phyloP scores from a whole-genome alignment of 2,113 vertebrate species.

The Pleuronectes platessa region DNA sequence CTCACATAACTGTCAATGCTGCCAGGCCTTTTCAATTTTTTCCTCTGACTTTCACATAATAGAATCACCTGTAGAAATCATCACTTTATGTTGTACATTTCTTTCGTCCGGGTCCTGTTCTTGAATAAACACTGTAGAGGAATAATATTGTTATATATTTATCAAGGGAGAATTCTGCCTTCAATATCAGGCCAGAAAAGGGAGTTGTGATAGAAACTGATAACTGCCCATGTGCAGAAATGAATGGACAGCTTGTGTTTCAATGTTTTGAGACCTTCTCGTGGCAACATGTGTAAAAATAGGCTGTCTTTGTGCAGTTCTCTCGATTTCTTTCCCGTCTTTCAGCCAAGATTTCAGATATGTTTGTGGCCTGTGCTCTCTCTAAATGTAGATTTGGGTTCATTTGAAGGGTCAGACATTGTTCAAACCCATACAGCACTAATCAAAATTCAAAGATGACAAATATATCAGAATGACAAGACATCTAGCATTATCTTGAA shows the following conservation, averaged over 20 bases:
- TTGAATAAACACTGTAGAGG: constrained; percentile 57
- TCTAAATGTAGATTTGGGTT: neutral
- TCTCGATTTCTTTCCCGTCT: neutral
- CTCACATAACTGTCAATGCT: neutral
- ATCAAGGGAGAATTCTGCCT: constrained; percentile 34
- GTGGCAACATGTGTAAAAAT: too few relatives aligned
- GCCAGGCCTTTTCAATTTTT: neutral
- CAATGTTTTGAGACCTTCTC: neutral
- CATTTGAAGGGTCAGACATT: neutral
- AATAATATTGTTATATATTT: constrained; percentile 40
- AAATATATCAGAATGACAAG: neutral
- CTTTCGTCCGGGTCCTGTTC: constrained; percentile 38
- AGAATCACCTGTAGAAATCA: constrained; percentile 39
- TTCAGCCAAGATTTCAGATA: neutral
- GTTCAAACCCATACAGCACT: too few relatives aligned
- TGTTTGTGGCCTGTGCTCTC: neutral
- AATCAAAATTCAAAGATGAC: neutral
- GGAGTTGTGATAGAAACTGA: constrained; percentile 21
- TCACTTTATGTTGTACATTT: neutral
- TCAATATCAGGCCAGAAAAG: constrained; percentile 45
- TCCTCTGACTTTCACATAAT: constrained; percentile 19
- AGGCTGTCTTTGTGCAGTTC: too few relatives aligned
- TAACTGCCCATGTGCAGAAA: neutral
- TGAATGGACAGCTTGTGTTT: constrained; percentile 17
- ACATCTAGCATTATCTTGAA: too few relatives aligned